Evolutionary conservation across 2,113 vertebrate genomes (phyloP), one percentile per base, ranked within the genome.

Genomic region (Boleophthalmus pectinirostris): DNA sequence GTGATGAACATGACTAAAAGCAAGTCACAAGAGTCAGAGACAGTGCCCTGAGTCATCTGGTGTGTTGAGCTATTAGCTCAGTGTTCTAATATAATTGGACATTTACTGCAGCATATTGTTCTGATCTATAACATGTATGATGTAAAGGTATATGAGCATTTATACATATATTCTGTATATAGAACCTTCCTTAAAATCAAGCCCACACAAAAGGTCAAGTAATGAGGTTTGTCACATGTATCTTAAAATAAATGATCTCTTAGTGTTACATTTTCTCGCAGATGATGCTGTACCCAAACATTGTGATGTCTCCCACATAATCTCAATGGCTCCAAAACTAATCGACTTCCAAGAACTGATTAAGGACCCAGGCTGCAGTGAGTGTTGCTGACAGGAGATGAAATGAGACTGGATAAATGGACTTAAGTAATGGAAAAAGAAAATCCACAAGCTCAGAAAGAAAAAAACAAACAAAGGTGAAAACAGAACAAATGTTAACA

Each of bases 391-490:
- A 68, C 46, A 68, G 70, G 18, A 56, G 21, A 64, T 78, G 57
- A 70, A 70, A 74, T 33, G 25, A 78, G 53, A 12, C 35, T 56
- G 72, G 46, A 67, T 54, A 67, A 70, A 61, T 54, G 54, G 58
- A 66, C 58, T 51, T 25, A 13, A n/a, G 24, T 74, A 12, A 66
- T n/a, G 57, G 49, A 68, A 63, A 53, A 70, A 53, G 64, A 23
- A 78, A 38, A 57, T 35, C 54, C 43, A 68, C 51, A 0, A 47
- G 29, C 6, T 47, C 54, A 64, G 20, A 47, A n/a, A 67, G 66
- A 70, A 61, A 60, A n/a, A 61, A 61, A 61, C 24, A 61, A 25
- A 74, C 61, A 77, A 77, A 68, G 74, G 66, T 72, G 43, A 65
- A n/a, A 69, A 6, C 13, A 81, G 66, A 61, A 77, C 53, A 67